Percentiles rank a stretch among this genome's conserved stretches.
Evolutionary conservation across 2,113 vertebrate species (phyloP).

Genomic region (Bombycilla garrulus): DNA sequence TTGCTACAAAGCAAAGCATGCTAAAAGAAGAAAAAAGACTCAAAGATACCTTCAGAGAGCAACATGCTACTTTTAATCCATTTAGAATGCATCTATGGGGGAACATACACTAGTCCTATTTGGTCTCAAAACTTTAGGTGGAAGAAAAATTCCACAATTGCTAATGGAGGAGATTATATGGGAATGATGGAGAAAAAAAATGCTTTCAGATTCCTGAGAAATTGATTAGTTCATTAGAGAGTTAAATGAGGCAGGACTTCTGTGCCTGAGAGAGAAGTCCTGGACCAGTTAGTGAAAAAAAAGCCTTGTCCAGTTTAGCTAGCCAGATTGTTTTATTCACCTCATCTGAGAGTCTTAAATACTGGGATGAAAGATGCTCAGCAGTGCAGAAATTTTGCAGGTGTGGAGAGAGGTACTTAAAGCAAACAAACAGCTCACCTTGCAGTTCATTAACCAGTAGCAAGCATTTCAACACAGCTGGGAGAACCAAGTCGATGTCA

Average conservation of each 20-base stretch:
- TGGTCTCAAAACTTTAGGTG: background rate
- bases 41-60: background rate
- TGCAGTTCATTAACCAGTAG: conserved; percentile 87
- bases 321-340: background rate
- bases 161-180: background rate
- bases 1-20: background rate
- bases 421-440: conserved; percentile 74
- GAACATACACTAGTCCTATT: background rate
- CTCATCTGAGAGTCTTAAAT: background rate
- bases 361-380: background rate
- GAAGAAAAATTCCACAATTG: background rate
- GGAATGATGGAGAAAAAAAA: background rate
- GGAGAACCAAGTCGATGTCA: conserved; percentile 78
- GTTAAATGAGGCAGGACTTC: background rate
- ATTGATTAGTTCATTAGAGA: background rate
- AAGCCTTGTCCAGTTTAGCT: background rate
- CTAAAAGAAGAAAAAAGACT: background rate
- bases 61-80: background rate
- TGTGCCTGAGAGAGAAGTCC: background rate
- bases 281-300: background rate
- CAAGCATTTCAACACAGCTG: conserved; percentile 83
- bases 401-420: background rate
- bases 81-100: background rate
- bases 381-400: background rate
- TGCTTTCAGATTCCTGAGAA: background rate